These are phyloP conservation scores for Sympetrum striolatum DNA, from an alignment of 2,888 invertebrate species.

Conservation along the genomic window DNA sequence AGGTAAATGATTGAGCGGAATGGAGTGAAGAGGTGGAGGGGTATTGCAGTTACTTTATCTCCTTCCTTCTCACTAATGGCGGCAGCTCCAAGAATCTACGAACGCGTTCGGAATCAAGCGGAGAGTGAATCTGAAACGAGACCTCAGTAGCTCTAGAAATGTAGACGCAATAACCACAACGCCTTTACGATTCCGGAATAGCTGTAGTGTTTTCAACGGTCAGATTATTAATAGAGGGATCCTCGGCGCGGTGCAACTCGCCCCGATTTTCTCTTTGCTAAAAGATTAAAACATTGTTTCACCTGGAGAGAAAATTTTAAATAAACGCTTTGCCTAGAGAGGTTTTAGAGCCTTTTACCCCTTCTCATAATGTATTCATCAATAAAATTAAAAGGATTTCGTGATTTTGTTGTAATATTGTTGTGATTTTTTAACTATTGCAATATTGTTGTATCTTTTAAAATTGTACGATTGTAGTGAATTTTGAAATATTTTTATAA, in stretches of 20 bases:
- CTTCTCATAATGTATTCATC: too few relatives aligned
- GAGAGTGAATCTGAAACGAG: neutral
- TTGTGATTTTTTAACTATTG: too few relatives aligned
- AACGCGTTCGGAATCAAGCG: neutral
- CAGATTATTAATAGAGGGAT: neutral
- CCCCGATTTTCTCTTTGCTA: neutral
- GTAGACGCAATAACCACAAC: neutral
- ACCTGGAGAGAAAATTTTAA: neutral
- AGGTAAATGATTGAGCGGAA: neutral
- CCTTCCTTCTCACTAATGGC: neutral
- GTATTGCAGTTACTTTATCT: neutral
- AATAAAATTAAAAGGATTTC: too few relatives aligned
- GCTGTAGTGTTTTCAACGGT: neutral
- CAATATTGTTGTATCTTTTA: too few relatives aligned
- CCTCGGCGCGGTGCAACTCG: neutral
- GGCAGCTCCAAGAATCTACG: neutral
- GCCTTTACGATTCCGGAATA: neutral
- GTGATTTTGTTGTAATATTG: too few relatives aligned
- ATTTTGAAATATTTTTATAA: too few relatives aligned
- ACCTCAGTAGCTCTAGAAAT: neutral
- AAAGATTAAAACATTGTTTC: neutral
- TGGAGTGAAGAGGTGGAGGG: neutral
- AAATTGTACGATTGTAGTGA: too few relatives aligned
- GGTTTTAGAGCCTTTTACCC: too few relatives aligned
- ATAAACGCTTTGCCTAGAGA: neutral